Base-by-base conservation (phyloP, 2,888 invertebrate species). In the Tinea trinotella region DNA sequence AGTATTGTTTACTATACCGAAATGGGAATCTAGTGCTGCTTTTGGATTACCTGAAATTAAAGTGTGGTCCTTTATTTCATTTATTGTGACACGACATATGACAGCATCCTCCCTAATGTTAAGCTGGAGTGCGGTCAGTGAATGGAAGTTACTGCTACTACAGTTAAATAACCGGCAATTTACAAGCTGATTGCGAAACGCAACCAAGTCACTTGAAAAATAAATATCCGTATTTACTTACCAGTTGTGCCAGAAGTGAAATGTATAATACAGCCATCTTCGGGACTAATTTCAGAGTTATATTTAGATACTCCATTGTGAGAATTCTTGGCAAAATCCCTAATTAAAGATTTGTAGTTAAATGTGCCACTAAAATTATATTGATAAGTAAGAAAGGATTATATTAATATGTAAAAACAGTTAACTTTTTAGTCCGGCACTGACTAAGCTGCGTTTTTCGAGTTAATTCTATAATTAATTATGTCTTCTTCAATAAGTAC, bases 1-100 rank as follows among this genome's bases (percentile, higher is more conserved):
- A 0, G 91, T 87, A 70, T 96, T 97, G 72, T 97, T 97, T 1
- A 94, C 88, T 1, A 93, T 79, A 54, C 91, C 90, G 61, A 90
- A 88, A 67, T 97, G 95, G 0, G 91, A 90, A 12, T 93, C 72
- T 0, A 91, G 68, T 0, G 91, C 90, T 15, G 93, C 96, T 74
- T 97, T 97, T 0, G 96, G 94, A 19, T 83, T 71, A n/a, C 89
- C 90, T 60, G 92, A 55, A 50, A 40, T 24, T 24, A 24, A 24
- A 24, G 9, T 24, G n/a, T n/a, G n/a, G n/a, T n/a, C n/a, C n/a
- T n/a, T n/a, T n/a, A n/a, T n/a, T n/a, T n/a, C n/a, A n/a, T n/a
- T n/a, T n/a, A n/a, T n/a, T n/a, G n/a, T n/a, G n/a, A n/a, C n/a
- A n/a, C n/a, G n/a, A n/a, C n/a, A n/a, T n/a, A n/a, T n/a, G n/a